Evolutionary conservation across 2,113 vertebrate species (phyloP).

Genomic region (Tragulus kanchil): DNA sequence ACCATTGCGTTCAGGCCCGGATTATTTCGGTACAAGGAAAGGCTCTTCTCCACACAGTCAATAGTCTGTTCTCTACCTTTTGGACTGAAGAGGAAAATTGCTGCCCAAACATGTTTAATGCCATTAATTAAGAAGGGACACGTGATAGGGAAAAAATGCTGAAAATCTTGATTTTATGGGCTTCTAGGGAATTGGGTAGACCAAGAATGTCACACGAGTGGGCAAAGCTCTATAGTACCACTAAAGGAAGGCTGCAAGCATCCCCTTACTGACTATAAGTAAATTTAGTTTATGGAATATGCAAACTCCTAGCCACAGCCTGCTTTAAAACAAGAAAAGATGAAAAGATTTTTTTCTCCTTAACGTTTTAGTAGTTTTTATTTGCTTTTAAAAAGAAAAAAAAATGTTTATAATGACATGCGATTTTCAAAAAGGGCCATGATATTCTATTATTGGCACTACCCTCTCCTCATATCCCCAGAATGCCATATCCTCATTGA

Average conservation of each 20-base stretch:
- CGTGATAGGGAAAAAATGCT: conserved; percentile 24
- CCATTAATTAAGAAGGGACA: conserved; percentile 59
- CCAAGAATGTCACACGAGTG: neutral
- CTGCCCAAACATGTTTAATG: conserved; percentile 80
- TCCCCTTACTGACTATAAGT: neutral
- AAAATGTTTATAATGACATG: neutral
- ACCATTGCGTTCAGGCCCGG: conserved; percentile 71
- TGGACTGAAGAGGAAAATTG: conserved; percentile 60
- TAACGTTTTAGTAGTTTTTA: neutral
- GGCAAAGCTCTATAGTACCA: neutral
- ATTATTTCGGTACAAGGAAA: conserved; percentile 78
- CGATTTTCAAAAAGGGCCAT: neutral
- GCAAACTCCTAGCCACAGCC: neutral
- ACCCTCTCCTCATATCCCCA: neutral
- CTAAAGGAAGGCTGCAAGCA: neutral
- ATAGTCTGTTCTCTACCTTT: conserved; percentile 73
- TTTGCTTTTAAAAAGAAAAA: conserved; percentile 45
- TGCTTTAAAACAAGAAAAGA: neutral
- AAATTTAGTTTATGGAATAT: neutral
- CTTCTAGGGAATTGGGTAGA: neutral
- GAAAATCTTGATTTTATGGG: conserved; percentile 40
- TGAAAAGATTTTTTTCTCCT: neutral
- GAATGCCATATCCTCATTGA: neutral
- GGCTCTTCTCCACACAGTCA: neutral
- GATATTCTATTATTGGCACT: neutral